Percentiles rank a stretch among this genome's conserved stretches.
These are phyloP conservation scores for Mionectes olivaceus DNA, from an alignment of 2,797 vertebrate species.

Conservation along the genomic window DNA sequence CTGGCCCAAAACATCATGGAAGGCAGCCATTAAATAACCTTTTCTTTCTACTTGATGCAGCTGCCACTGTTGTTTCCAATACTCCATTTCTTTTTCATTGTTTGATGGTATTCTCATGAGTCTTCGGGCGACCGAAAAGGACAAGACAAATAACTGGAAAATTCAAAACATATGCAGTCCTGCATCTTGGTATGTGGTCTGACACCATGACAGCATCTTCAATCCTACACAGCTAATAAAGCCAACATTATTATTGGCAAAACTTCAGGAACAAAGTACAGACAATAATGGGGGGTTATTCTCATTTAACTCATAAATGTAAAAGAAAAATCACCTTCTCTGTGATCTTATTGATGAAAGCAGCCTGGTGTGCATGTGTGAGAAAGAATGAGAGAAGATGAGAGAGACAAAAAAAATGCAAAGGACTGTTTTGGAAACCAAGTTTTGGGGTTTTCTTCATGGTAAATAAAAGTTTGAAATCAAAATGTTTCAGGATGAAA, in stretches of 20 bases:
- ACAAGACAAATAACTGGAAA: constrained; percentile 47
- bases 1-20: background rate
- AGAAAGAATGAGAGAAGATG: background rate
- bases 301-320: constrained; percentile 10
- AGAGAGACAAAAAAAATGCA: background rate
- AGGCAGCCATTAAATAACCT: background rate
- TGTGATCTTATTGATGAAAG: background rate
- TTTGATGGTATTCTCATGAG: background rate
- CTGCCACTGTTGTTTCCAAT: constrained; percentile 9
- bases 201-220: constrained; percentile 8
- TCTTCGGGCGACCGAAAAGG: constrained; percentile 2
- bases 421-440: background rate
- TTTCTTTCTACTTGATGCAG: background rate
- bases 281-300: background rate
- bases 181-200: constrained; percentile 39
- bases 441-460: fast-evolving
- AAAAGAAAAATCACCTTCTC: background rate
- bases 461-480: background rate
- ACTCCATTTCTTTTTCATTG: background rate
- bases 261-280: constrained; percentile 4
- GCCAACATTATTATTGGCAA: constrained; percentile 29
- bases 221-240: background rate
- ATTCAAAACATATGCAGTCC: constrained; percentile 29
- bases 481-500: background rate
- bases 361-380: background rate